phyloP scores from a whole-genome alignment of 2,797 vertebrate genomes.

The Columba guinea region DNA sequence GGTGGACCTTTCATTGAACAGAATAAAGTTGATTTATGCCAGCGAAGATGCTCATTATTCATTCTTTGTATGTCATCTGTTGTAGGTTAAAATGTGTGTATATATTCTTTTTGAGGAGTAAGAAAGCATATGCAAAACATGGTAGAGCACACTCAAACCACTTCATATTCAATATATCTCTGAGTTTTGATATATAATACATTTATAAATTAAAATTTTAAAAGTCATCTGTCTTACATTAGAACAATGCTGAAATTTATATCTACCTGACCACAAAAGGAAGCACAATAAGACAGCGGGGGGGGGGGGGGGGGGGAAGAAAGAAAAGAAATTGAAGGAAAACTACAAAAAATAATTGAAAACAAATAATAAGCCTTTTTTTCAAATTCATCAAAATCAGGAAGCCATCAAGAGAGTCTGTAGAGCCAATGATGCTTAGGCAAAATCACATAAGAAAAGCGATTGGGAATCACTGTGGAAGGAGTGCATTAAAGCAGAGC shows the following conservation, averaged over 20 bases:
- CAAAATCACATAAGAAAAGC: background rate
- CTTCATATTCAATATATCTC: background rate
- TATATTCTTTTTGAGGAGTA: background rate
- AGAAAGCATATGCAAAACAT: background rate
- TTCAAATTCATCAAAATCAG: background rate
- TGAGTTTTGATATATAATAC: background rate
- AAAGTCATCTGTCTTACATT: background rate
- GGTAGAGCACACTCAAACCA: background rate
- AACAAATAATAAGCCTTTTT: background rate
- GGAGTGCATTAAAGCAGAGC: background rate
- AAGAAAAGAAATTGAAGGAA: background rate
- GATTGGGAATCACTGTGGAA: background rate
- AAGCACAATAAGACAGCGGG: background rate
- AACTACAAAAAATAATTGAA: background rate
- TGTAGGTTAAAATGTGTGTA: background rate
- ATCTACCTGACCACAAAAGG: background rate
- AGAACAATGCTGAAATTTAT: background rate
- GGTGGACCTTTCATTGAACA: background rate
- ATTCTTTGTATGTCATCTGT: background rate
- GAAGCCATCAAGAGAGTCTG: background rate
- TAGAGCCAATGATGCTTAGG: background rate
- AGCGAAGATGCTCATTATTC: background rate
- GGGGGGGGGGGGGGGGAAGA: no score
- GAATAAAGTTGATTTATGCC: background rate
- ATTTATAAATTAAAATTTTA: background rate